Base-by-base conservation (phyloP, 2,113 vertebrate genomes). In the Pundamilia nyererei region DNA sequence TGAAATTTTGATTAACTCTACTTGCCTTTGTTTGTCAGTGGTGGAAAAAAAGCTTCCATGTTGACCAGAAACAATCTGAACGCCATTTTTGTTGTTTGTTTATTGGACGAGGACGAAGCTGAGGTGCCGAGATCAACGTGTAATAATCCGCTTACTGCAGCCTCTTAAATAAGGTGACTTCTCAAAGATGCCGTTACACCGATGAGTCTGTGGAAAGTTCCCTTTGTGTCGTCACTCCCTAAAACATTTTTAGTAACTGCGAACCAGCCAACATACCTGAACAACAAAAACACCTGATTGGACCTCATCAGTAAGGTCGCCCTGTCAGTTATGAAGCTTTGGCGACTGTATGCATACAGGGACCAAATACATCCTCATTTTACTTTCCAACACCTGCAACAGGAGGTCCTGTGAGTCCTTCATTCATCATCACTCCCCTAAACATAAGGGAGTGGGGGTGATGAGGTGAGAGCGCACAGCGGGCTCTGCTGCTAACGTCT, bases 61-160 rank as follows among this genome's bases (percentile, higher is more conserved):
- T 9, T 40, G 19, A 40, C 26, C n/a, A 65, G 9, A 19, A 54
- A 54, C 14, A 17, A 51, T 31, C 56, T 31, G 13, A 15, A 35
- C 6, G 24, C 26, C 17, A 17, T 45, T 24, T 21, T 24, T 17
- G 5, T 72, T 79, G 53, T 49, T 35, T 33, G 35, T 17, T 26
- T 42, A 0, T 10, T 9, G 72, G 11, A 4, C 2, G 11, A n/a
- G 72, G 38, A 29, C 1, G 5, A 19, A n/a, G 51, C 17, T 3
- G 7, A 21, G 14, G 13, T 21, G 24, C 10, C 2, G 3, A 47
- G 12, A 40, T 45, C 21, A 29, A 31, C 29, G 3, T 55, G 14
- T 84, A 58, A 86, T 55, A 40, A 13, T 79, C 26, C 15, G 19
- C 51, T 47, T 1, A 77, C 12, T 33, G 53, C 15, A 8, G 29